Evolutionary conservation across 2,113 vertebrate species (phyloP), one percentile per base, ranked within the genome.

Genomic region (Oryzias curvinotus): DNA sequence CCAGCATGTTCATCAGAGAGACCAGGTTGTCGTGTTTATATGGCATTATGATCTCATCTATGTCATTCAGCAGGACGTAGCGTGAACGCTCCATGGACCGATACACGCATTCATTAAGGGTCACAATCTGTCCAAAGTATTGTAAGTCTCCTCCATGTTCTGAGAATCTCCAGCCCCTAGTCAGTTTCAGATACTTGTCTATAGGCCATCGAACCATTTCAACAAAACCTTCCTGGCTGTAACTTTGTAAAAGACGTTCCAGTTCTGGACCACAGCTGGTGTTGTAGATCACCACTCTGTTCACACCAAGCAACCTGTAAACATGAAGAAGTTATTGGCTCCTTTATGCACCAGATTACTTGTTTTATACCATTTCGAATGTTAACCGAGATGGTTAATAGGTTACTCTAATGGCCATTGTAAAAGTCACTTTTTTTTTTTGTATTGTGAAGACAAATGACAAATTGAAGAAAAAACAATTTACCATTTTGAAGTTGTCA

Each of bases 211-310:
- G 42, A 36, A 36, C 36, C 36, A 36, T 12, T 36, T 36, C 36
- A 13, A 36, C 8, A 36, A 36, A 36, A 12, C 89, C 89, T 69
- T 90, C 90, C 47, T 78, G 49, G 14, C 52, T 14, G 71, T 93
- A 93, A 62, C 85, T 80, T 5, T 68, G 78, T 60, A 94, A 61
- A 28, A 92, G 83, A 60, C 80, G 84, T 6, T 86, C 73, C 36
- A 36, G 36, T 12, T 36, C 36, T 36, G 36, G 36, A 36, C 36
- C 36, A 36, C 36, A 36, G 36, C 79, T 92, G 71, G 88, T 92
- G 57, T 90, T 92, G 36, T 93, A 93, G 73, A 92, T 84, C 21
- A 91, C 68, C 52, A 92, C 90, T 21, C 74, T 87, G 65, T 91
- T 68, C 0, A 75, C 57, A 14, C 57, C 50, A 5, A 52, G 50